Percentiles rank a stretch among this genome's conserved stretches.
phyloP scores from a whole-genome alignment of 2,797 vertebrate genomes.

The Melanotaenia parkinsoni region DNA sequence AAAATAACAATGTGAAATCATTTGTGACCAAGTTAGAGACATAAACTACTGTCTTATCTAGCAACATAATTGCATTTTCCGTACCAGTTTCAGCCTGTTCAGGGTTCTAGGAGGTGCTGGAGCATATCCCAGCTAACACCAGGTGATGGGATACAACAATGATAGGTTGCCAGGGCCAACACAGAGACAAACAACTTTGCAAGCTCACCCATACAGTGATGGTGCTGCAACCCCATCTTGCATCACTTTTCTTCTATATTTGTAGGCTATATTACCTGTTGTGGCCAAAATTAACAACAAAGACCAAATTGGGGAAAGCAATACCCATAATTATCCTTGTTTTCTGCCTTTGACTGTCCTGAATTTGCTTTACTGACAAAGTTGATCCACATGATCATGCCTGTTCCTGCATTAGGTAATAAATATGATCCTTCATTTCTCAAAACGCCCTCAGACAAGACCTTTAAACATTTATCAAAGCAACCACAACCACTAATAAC shows the following conservation, averaged over 20 bases:
- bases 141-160: neutral
- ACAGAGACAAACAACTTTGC: neutral
- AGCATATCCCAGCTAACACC: neutral
- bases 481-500: neutral
- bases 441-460: neutral
- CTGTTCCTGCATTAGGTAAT: neutral
- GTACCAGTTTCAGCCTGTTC: neutral
- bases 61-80: neutral
- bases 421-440: neutral
- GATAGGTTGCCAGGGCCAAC: neutral
- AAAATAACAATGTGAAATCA: neutral
- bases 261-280: neutral
- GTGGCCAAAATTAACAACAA: neutral
- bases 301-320: neutral
- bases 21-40: neutral
- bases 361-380: neutral
- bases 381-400: neutral
- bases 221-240: neutral
- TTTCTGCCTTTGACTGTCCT: neutral
- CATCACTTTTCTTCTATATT: neutral
- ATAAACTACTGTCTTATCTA: neutral
- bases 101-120: neutral
- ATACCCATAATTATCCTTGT: neutral
- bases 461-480: neutral
- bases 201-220: neutral